These are phyloP conservation scores for Aulostomus chinensis DNA, from an alignment of 2,797 vertebrate species.

Conservation along the genomic window DNA sequence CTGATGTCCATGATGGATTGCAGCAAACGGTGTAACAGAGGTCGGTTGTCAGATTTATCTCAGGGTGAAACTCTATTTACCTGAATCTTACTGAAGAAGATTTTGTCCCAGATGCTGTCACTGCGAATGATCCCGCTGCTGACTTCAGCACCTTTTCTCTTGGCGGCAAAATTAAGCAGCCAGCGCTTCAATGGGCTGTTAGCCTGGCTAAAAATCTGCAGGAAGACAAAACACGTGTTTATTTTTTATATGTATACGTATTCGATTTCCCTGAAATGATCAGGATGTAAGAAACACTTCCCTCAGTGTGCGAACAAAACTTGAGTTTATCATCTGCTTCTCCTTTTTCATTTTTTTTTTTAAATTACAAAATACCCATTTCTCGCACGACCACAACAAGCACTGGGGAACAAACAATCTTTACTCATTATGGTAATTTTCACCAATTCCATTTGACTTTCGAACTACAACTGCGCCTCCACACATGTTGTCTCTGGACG, in stretches of 20 bases:
- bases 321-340: neutral
- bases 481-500: no score
- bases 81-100: constrained; percentile 98
- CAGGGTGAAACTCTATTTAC: constrained; percentile 56
- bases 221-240: neutral
- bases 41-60: neutral
- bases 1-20: no score
- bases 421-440: no score
- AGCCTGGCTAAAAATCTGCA: constrained; percentile 96
- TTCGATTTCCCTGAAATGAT: neutral
- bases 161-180: constrained; percentile 94
- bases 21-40: no score
- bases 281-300: neutral
- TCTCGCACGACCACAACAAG: no score
- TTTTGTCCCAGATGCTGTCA: constrained; percentile 94
- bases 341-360: neutral
- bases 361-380: no score
- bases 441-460: no score
- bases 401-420: no score
- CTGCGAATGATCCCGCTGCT: constrained; percentile 90
- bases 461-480: no score
- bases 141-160: constrained; percentile 92
- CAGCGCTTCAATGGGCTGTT: constrained; percentile 91
- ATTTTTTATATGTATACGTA: neutral
- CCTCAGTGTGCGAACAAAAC: neutral